Evolutionary conservation across 2,113 vertebrate genomes (phyloP).

Genomic region (Circaetus cinerascens): DNA sequence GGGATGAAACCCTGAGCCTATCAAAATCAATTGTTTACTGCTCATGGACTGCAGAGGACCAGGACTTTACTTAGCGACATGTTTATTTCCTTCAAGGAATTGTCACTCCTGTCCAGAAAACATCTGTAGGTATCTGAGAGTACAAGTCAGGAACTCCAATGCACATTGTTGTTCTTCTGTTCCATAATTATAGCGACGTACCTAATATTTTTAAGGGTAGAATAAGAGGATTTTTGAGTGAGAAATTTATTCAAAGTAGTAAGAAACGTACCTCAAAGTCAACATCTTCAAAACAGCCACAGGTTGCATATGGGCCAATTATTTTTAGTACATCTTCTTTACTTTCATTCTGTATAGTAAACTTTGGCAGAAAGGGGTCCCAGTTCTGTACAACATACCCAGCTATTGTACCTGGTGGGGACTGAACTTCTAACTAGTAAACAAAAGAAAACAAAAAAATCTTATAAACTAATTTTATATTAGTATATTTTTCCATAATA

Average conservation of each 20-base stretch:
- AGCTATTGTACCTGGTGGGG: conserved; percentile 76
- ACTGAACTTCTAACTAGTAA: conserved; percentile 79
- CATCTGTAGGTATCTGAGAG: neutral
- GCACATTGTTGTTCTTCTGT: neutral
- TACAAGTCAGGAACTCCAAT: neutral
- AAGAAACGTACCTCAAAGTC: conserved; percentile 78
- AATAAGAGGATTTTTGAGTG: neutral
- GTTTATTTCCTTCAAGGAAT: neutral
- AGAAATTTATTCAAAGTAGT: neutral
- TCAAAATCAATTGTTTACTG: neutral
- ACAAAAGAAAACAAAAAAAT: neutral
- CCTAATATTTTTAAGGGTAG: neutral
- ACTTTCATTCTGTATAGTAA: conserved; percentile 77
- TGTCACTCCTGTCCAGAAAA: neutral
- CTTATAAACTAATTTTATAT: neutral
- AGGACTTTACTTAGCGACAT: neutral
- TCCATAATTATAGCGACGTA: neutral
- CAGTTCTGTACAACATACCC: conserved; percentile 80
- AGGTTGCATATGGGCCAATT: conserved; percentile 74
- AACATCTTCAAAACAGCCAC: conserved; percentile 79
- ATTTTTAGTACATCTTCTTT: conserved; percentile 80
- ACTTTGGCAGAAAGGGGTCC: conserved; percentile 80
- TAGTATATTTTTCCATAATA: neutral
- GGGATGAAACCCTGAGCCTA: neutral
- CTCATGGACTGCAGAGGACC: neutral